phyloP scores from a whole-genome alignment of 2,797 vertebrate genomes.

The Crocodylus rhombifer region DNA sequence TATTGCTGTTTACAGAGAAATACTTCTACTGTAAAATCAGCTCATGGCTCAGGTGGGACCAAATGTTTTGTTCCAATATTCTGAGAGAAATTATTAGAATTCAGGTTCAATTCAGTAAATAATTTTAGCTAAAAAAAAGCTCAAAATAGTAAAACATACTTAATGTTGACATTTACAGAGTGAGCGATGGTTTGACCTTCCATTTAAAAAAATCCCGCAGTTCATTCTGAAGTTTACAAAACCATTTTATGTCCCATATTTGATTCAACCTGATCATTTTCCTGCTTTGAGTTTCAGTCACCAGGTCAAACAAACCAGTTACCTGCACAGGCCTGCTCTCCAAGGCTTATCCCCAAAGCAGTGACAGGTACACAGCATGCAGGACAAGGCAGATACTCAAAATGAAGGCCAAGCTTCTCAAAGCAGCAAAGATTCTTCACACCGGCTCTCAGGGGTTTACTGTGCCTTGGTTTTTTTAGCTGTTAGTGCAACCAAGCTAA shows the following conservation, averaged over 20 bases:
- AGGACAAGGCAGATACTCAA: not conserved
- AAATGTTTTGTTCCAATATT: no score
- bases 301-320: not conserved
- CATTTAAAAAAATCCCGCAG: no score
- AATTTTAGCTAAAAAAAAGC: no score
- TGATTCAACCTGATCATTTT: not conserved
- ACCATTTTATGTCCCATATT: not conserved
- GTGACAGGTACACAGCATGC: not conserved
- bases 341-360: not conserved
- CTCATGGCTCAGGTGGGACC: no score
- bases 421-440: accelerated
- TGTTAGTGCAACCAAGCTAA: not conserved
- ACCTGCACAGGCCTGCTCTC: not conserved
- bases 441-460: not conserved
- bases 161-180: no score
- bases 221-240: no score
- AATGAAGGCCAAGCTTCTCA: not conserved
- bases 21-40: not conserved
- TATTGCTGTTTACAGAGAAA: not conserved
- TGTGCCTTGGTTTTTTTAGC: accelerated
- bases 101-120: no score
- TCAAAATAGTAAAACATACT: no score
- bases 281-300: not conserved
- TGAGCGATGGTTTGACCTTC: no score
- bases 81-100: no score